Conservation (phyloP, 2,888 invertebrate genomes). For the Clostera curtula region DNA sequence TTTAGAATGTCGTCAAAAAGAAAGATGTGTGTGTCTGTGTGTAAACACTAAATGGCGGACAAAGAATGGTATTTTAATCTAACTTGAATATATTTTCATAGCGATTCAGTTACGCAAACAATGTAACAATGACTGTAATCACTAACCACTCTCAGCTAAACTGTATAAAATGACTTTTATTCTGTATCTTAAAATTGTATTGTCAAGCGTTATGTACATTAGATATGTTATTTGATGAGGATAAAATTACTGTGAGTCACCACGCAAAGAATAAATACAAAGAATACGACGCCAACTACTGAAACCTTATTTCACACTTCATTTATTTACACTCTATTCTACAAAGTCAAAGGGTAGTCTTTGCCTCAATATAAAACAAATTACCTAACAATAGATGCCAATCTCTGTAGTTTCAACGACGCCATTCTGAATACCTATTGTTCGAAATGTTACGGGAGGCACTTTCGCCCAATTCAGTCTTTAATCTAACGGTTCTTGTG, state of each 20-base stretch:
- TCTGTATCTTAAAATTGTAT: conserved; percentile 60
- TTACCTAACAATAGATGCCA: conserved; percentile 18
- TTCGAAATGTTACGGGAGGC: conserved; percentile 46
- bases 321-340: conserved; percentile 32
- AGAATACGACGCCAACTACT: conserved; percentile 21
- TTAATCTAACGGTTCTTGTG: conserved; percentile 50
- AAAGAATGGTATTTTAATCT: too few relatives aligned
- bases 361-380: conserved; percentile 22
- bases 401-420: conserved; percentile 11
- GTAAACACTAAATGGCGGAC: too few relatives aligned
- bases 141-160: conserved; percentile 27
- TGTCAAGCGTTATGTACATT: conserved; percentile 72
- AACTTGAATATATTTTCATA: too few relatives aligned
- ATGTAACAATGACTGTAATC: conserved; percentile 22
- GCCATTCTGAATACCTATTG: conserved; percentile 26
- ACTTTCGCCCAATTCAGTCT: conserved; percentile 69
- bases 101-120: too few relatives aligned
- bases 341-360: conserved; percentile 25
- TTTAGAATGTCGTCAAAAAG: too few relatives aligned
- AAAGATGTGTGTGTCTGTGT: too few relatives aligned
- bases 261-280: conserved; percentile 29
- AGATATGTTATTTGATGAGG: conserved; percentile 70
- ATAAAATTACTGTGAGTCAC: conserved; percentile 33
- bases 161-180: conserved; percentile 34
- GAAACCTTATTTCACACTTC: conserved; percentile 14